Evolutionary conservation across 2,113 vertebrate species (phyloP).

Genomic region (Scophthalmus maximus): DNA sequence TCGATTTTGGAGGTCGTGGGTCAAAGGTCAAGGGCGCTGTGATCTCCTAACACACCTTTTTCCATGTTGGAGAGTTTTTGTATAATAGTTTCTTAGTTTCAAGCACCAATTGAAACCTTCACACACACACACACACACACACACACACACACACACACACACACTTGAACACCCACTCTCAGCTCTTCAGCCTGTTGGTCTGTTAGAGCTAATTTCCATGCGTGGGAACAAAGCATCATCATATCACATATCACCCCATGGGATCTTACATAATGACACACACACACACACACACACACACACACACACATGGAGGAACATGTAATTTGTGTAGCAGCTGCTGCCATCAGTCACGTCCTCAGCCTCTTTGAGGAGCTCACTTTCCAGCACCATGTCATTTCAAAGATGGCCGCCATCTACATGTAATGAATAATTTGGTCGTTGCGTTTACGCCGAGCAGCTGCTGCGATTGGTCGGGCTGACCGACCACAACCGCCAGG

Average conservation of each 20-base stretch:
- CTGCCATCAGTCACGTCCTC: too few relatives aligned
- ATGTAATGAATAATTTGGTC: neutral
- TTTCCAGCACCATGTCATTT: neutral
- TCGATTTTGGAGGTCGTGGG: too few relatives aligned
- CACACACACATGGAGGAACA: too few relatives aligned
- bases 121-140: conserved; percentile 32
- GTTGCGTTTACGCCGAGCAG: neutral
- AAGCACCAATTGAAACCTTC: neutral
- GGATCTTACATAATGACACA: conserved; percentile 45
- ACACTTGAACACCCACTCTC: conserved; percentile 48
- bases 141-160: conserved; percentile 36
- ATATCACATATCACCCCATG: conserved; percentile 52
- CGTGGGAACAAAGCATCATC: conserved; percentile 69
- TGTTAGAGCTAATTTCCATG: conserved; percentile 59
- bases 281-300: conserved; percentile 27
- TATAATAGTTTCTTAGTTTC: too few relatives aligned
- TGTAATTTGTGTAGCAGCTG: too few relatives aligned
- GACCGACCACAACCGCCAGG: fast-evolving
- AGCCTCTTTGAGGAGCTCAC: too few relatives aligned
- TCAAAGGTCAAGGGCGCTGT: too few relatives aligned
- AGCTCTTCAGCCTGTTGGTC: conserved; percentile 50
- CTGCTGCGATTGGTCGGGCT: conserved; percentile 1
- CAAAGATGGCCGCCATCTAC: neutral
- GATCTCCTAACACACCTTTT: too few relatives aligned
- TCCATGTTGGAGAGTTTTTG: neutral